Conservation (phyloP, 2,113 vertebrate species). For the Callipepla squamata region DNA sequence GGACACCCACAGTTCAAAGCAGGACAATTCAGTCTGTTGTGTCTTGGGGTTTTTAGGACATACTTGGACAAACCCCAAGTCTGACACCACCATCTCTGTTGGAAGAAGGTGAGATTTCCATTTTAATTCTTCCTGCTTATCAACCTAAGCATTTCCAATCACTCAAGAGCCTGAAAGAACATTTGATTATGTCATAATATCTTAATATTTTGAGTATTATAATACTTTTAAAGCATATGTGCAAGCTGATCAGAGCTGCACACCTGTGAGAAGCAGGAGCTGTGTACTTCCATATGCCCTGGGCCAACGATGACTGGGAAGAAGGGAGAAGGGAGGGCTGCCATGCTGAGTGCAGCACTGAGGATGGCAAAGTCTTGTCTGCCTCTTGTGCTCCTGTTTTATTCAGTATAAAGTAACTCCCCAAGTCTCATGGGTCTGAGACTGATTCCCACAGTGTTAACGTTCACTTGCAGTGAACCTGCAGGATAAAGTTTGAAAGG, state of each 20-base stretch:
- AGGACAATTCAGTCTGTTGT: neutral
- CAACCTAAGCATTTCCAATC: neutral
- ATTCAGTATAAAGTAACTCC: constrained; percentile 17
- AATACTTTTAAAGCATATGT: neutral
- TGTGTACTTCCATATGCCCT: neutral
- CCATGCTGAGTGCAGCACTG: neutral
- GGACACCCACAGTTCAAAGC: neutral
- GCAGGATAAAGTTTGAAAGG: constrained; percentile 29
- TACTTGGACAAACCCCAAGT: neutral
- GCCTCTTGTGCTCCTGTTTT: constrained; percentile 17
- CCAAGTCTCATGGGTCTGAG: neutral
- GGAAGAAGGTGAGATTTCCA: neutral
- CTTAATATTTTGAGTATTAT: neutral
- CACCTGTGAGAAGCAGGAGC: neutral
- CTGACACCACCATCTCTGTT: neutral
- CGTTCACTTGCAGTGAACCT: neutral
- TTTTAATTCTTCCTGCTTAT: neutral
- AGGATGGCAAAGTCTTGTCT: constrained; percentile 3
- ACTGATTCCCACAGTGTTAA: constrained; percentile 36
- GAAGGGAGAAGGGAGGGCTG: neutral
- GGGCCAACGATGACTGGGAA: neutral
- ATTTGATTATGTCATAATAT: neutral
- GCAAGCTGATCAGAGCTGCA: neutral
- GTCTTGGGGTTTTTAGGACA: neutral
- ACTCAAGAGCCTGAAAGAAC: neutral